Evolutionary conservation across 2,797 vertebrate genomes (phyloP).

Genomic region (Antrozous pallidus): DNA sequence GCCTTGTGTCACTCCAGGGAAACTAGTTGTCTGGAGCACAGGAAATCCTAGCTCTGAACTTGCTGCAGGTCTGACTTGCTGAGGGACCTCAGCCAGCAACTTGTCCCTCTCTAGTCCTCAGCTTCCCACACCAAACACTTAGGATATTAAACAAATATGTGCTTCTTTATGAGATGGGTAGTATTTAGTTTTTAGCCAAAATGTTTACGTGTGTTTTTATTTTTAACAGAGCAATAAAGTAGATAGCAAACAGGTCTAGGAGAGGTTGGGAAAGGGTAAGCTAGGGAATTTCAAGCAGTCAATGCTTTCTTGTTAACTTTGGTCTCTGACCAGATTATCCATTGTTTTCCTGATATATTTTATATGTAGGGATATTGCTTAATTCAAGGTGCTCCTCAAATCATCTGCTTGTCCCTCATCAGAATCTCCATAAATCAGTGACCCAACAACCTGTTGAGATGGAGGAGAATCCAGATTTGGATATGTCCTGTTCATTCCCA

Average conservation of each 20-base stretch:
- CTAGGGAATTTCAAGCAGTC: neutral
- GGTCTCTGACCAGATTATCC: neutral
- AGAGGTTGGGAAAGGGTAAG: neutral
- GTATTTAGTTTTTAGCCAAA: slow-evolving; percentile 1
- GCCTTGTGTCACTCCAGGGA: neutral
- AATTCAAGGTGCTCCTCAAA: neutral
- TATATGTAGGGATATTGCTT: neutral
- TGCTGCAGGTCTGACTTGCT: neutral
- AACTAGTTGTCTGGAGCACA: neutral
- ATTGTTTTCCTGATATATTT: neutral
- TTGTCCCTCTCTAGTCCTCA: neutral
- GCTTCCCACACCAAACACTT: neutral
- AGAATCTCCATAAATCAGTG: neutral
- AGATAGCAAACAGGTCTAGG: neutral
- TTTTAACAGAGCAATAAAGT: neutral
- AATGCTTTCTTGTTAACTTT: neutral
- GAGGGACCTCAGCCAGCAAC: neutral
- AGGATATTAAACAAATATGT: neutral
- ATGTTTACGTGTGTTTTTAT: neutral
- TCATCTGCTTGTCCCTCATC: neutral
- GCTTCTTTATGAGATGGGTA: neutral
- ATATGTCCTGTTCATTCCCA: neutral
- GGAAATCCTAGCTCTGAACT: neutral
- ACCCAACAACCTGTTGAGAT: neutral
- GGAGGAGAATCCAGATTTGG: neutral